A percentile compares a stretch with the other conserved stretches of the same genome.
These are phyloP conservation scores for Silurus meridionalis DNA, from an alignment of 2,113 vertebrate species.

Conservation along the genomic window DNA sequence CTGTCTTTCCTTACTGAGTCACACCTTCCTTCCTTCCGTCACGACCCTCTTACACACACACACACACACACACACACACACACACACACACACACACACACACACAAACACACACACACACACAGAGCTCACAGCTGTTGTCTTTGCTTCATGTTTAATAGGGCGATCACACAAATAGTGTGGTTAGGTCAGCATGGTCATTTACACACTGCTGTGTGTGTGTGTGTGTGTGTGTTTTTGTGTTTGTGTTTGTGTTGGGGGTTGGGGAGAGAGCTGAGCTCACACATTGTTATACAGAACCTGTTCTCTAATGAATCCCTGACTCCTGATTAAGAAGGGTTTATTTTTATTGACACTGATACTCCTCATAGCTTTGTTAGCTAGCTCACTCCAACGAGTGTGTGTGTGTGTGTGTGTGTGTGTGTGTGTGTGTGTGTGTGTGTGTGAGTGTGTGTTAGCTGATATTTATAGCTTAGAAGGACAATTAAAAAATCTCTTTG, in stretches of 20 bases:
- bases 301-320: constrained; percentile 7
- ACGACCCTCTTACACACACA: constrained; percentile 19
- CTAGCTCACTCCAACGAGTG: not conserved
- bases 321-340: not conserved
- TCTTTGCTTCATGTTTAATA: constrained; percentile 41
- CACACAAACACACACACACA: constrained; percentile 1
- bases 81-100: constrained; percentile 5
- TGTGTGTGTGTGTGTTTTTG: constrained; percentile 4
- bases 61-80: constrained; percentile 10
- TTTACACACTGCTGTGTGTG: not conserved
- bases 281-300: constrained; percentile 14
- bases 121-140: constrained; percentile 34
- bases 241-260: not conserved
- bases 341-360: not conserved
- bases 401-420: too few species aligned
- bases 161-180: constrained; percentile 29
- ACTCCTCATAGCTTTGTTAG: not conserved
- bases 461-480: not conserved
- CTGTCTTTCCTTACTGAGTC: constrained; percentile 2
- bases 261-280: not conserved
- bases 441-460: not conserved
- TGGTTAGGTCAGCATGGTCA: constrained; percentile 24
- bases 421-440: too few species aligned
- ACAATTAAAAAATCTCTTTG: not conserved
- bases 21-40: constrained; percentile 16